phyloP scores from a whole-genome alignment of 1,140 invertebrate genomes.

The Aphelenchoides fujianensis region DNA sequence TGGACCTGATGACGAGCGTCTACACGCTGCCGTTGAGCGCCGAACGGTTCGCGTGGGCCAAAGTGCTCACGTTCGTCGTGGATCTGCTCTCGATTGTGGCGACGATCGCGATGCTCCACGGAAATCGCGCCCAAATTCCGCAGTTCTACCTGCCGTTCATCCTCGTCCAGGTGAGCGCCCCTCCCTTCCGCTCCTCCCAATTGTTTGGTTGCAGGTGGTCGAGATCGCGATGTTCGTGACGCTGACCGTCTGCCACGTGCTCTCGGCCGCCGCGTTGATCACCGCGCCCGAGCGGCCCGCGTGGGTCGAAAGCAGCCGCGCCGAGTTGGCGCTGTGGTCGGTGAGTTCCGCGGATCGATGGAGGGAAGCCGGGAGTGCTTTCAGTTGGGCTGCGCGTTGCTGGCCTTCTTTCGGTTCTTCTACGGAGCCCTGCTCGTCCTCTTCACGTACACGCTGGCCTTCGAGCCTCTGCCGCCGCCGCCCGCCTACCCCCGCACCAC shows the following conservation, averaged over 20 bases:
- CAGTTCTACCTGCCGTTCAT: neutral
- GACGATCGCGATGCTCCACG: neutral
- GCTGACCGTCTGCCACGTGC: neutral
- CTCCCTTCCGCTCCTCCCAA: too few relatives aligned
- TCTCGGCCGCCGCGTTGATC: neutral
- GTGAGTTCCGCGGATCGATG: too few relatives aligned
- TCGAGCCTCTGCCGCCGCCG: too few relatives aligned
- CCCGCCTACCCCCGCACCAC: too few relatives aligned
- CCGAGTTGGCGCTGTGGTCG: neutral
- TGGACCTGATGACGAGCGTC: neutral
- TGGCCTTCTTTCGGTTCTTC: neutral
- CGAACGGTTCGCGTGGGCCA: constrained; percentile 21
- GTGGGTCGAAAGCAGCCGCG: neutral
- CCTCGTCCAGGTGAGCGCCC: neutral
- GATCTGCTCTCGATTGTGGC: constrained; percentile 18
- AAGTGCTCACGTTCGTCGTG: constrained; percentile 16
- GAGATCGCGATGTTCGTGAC: neutral
- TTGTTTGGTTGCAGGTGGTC: neutral
- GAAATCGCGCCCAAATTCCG: neutral
- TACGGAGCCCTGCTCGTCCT: neutral
- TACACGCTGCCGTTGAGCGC: neutral
- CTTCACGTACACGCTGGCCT: neutral
- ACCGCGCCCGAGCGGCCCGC: neutral
- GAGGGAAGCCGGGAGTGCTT: too few relatives aligned
- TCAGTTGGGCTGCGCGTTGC: neutral